Evolutionary conservation across 23 tunicate species (phyloP).

Genomic region (Halocynthia roretzi): DNA sequence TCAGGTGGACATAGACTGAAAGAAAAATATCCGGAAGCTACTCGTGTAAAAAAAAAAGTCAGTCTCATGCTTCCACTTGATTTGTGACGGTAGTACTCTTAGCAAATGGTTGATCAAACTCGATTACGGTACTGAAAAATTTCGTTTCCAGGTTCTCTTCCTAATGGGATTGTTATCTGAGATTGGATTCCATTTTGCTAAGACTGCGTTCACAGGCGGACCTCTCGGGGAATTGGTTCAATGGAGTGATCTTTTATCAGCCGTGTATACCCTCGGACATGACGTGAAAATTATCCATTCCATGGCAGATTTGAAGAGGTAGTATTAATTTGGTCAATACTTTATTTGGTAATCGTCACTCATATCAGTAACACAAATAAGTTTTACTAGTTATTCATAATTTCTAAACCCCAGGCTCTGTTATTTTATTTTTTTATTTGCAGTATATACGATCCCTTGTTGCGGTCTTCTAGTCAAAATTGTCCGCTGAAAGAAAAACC

Average conservation of each 20-base stretch:
- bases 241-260: conserved; percentile 81
- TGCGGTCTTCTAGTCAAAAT: conserved; percentile 21
- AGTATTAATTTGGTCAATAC: background rate
- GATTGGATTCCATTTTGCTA: conserved; percentile 60
- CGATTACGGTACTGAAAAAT: no score
- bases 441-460: conserved; percentile 17
- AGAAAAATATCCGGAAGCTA: conserved; percentile 8
- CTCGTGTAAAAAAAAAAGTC: conserved; percentile 51
- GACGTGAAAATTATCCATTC: conserved; percentile 46
- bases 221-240: conserved; percentile 93
- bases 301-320: conserved; percentile 36
- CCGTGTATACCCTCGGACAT: conserved; percentile 69
- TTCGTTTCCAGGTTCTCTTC: conserved; percentile 32
- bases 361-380: background rate
- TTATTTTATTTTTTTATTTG: background rate
- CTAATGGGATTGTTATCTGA: conserved; percentile 50
- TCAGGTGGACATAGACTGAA: conserved; percentile 20
- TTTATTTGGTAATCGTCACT: background rate
- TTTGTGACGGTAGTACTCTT: no score
- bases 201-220: conserved; percentile 85
- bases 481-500: conserved; percentile 44
- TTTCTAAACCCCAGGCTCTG: background rate
- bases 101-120: no score
- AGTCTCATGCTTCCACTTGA: background rate
- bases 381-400: background rate